Evolutionary conservation across 1,140 invertebrate species (phyloP).

Genomic region (Panulirus ornatus): DNA sequence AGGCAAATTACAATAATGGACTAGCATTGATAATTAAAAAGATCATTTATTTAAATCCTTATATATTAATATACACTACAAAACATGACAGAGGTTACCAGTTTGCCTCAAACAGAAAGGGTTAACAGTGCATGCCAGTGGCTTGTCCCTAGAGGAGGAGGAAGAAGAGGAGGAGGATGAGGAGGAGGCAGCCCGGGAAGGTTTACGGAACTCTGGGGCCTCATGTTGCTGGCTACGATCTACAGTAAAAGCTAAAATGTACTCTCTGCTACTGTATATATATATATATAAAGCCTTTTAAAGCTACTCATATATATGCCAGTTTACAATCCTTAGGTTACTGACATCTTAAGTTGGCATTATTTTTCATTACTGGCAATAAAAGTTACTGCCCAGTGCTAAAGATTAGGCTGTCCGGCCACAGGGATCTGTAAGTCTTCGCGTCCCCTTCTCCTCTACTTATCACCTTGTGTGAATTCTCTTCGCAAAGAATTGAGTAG

Average conservation of each 20-base stretch:
- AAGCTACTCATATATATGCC: slow-evolving; percentile 16
- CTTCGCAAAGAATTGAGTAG: slow-evolving; percentile 21
- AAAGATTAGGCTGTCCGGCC: neutral
- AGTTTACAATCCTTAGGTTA: neutral
- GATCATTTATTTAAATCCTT: slow-evolving; percentile 12
- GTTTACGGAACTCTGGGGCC: slow-evolving; percentile 21
- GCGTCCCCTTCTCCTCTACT: neutral
- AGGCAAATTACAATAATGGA: slow-evolving; percentile 34
- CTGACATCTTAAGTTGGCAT: neutral
- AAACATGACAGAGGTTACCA: neutral
- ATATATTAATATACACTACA: neutral
- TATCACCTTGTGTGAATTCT: slow-evolving; percentile 2
- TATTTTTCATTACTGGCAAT: slow-evolving; percentile 6
- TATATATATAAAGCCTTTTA: neutral
- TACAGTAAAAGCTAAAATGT: neutral
- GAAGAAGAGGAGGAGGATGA: too few relatives aligned
- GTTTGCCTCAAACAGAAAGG: slow-evolving; percentile 28
- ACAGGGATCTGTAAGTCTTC: slow-evolving; percentile 35
- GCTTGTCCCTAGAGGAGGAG: slow-evolving; percentile 19
- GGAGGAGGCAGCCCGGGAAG: slow-evolving; percentile 1
- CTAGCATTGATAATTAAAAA: slow-evolving; percentile 47
- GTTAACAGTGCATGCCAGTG: slow-evolving; percentile 26
- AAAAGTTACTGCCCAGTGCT: neutral
- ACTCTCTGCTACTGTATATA: slow-evolving; percentile 15
- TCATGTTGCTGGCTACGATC: neutral